Percentiles rank a stretch among this genome's conserved stretches.
Conservation (phyloP, 2,888 invertebrate genomes). For the Acleris emargana region DNA sequence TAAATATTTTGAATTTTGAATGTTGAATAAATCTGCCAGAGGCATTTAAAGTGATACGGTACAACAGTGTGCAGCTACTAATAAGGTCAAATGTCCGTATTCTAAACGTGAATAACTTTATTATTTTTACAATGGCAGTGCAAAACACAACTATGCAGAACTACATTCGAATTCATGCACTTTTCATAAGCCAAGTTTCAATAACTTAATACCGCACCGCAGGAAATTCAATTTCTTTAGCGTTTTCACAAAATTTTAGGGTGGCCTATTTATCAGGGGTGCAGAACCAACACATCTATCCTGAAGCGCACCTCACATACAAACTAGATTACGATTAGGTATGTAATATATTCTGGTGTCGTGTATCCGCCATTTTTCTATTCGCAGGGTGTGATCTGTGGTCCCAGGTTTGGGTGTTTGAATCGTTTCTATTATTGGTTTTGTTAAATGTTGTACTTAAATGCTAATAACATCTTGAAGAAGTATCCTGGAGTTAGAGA, state of each 20-base stretch:
- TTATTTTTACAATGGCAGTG: not conserved
- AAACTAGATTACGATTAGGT: conserved; percentile 70
- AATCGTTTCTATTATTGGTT: conserved; percentile 2
- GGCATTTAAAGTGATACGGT: no score
- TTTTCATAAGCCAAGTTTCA: conserved; percentile 52
- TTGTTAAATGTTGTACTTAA: not conserved
- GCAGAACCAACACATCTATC: conserved; percentile 73
- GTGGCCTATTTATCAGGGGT: conserved; percentile 70
- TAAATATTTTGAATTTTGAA: no score
- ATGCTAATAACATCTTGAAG: not conserved
- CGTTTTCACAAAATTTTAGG: conserved; percentile 71
- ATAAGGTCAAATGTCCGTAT: not conserved
- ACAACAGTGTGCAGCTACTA: no score
- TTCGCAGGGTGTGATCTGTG: conserved; percentile 51
- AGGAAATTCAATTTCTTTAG: conserved; percentile 69
- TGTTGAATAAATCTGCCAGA: no score
- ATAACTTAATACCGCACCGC: conserved; percentile 52
- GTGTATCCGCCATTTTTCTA: conserved; percentile 75
- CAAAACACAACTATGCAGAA: not conserved
- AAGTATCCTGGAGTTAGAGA: not conserved
- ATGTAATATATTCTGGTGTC: conserved; percentile 76
- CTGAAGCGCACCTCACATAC: conserved; percentile 68
- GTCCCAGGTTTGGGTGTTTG: not conserved
- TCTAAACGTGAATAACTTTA: not conserved
- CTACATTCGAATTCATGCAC: conserved; percentile 40